Conservation (phyloP, 2,797 vertebrate species). For the Ambastaia sidthimunki region DNA sequence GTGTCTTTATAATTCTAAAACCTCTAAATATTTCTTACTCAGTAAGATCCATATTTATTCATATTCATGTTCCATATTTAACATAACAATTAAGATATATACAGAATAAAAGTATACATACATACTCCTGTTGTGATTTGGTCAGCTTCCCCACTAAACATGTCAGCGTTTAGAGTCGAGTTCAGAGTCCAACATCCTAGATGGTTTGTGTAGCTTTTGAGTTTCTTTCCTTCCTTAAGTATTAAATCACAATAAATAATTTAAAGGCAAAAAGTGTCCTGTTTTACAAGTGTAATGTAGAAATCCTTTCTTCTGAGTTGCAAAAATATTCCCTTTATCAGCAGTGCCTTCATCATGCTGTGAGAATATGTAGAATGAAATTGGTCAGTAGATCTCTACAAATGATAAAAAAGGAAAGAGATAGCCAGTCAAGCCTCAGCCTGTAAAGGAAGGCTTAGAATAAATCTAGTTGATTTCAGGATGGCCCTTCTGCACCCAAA, state of each 20-base stretch:
- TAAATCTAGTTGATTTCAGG: constrained; percentile 14
- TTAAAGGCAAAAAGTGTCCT: neutral
- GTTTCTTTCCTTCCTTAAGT: neutral
- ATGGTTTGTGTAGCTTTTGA: neutral
- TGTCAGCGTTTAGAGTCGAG: no score
- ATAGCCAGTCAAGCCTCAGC: neutral
- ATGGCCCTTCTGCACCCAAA: constrained; percentile 12
- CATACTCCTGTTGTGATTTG: no score
- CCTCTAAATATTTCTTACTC: no score
- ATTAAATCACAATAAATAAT: neutral
- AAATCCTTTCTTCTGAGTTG: neutral
- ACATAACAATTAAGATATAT: no score
- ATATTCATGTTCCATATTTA: no score
- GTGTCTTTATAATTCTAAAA: no score
- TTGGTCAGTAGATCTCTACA: constrained; percentile 7
- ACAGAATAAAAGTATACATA: no score
- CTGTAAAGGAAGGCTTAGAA: constrained; percentile 13
- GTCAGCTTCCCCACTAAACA: neutral
- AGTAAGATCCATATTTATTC: no score
- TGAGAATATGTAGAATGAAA: neutral
- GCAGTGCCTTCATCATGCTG: neutral
- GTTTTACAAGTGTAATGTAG: neutral
- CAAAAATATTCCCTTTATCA: neutral
- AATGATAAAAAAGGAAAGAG: neutral
- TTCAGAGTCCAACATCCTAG: neutral